These are phyloP conservation scores for Spatulosminthurus flaviceps DNA, from an alignment of 2,888 invertebrate species.

Conservation along the genomic window DNA sequence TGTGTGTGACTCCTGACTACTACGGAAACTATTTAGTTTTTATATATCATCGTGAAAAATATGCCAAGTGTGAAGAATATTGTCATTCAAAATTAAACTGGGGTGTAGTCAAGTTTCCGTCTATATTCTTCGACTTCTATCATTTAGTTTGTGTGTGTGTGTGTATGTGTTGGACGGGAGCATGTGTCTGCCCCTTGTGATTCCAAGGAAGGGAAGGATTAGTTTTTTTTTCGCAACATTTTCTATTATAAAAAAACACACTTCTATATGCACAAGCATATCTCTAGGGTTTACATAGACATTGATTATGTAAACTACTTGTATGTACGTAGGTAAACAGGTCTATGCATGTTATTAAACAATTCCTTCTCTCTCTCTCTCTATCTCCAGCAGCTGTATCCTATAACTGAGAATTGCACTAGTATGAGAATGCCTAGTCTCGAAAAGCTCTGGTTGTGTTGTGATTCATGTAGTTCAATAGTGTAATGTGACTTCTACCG, in stretches of 20 bases:
- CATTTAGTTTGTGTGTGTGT: neutral
- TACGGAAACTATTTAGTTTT: constrained; percentile 5
- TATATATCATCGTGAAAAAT: neutral
- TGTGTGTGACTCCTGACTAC: neutral
- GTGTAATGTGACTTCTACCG: constrained; percentile 21
- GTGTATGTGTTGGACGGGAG: neutral
- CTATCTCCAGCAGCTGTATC: neutral
- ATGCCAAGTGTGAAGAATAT: constrained; percentile 13
- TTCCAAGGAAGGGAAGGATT: neutral
- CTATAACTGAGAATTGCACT: neutral
- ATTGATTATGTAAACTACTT: neutral
- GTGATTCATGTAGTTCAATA: constrained; percentile 21
- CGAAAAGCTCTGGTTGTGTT: constrained; percentile 10
- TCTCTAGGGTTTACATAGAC: neutral
- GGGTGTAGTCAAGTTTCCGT: neutral
- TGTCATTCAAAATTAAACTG: constrained; percentile 3
- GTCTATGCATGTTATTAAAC: neutral
- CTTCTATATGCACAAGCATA: neutral
- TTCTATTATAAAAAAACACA: neutral
- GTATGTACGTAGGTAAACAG: neutral
- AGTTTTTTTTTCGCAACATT: constrained; percentile 11
- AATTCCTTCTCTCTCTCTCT: neutral
- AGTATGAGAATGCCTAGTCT: neutral
- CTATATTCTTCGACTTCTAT: neutral
- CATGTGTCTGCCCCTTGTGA: neutral